Percentiles rank a stretch among this genome's conserved stretches.
Evolutionary conservation across 2,797 vertebrate species (phyloP).

Genomic region (Ptychobarbus kaznakovi): DNA sequence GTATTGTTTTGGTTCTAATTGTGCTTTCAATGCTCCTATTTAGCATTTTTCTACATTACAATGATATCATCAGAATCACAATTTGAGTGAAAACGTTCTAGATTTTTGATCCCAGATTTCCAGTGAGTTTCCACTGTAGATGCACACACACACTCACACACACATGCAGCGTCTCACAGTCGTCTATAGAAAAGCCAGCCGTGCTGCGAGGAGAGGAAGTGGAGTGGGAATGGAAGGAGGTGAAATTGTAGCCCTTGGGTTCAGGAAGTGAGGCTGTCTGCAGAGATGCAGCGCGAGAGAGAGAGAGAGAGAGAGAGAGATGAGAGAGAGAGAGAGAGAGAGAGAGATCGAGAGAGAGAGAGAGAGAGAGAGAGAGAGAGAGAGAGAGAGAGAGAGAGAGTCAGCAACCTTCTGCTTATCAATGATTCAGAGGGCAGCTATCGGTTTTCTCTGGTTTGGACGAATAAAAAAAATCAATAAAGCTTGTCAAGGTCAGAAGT

Average conservation of each 20-base stretch:
- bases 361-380: conserved; percentile 32
- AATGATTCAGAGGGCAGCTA: conserved; percentile 91
- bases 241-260: conserved; percentile 54
- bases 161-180: conserved; percentile 11
- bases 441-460: conserved; percentile 85
- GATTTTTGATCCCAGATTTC: neutral
- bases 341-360: conserved; percentile 31
- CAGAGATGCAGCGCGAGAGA: conserved; percentile 10
- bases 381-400: conserved; percentile 35
- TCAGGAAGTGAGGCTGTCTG: conserved; percentile 59
- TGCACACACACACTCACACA: neutral
- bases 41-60: neutral
- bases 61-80: neutral
- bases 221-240: conserved; percentile 21
- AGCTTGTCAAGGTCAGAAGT: conserved; percentile 89
- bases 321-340: conserved; percentile 36
- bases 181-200: conserved; percentile 13
- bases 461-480: conserved; percentile 79
- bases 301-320: conserved; percentile 31
- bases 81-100: neutral
- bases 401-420: conserved; percentile 77
- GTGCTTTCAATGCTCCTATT: neutral
- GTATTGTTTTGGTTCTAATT: neutral
- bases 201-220: conserved; percentile 33
- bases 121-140: neutral